Evolutionary conservation across 2,797 vertebrate species (phyloP), one percentile per base, ranked within the genome.

Genomic region (Phaenicophaeus curvirostris): DNA sequence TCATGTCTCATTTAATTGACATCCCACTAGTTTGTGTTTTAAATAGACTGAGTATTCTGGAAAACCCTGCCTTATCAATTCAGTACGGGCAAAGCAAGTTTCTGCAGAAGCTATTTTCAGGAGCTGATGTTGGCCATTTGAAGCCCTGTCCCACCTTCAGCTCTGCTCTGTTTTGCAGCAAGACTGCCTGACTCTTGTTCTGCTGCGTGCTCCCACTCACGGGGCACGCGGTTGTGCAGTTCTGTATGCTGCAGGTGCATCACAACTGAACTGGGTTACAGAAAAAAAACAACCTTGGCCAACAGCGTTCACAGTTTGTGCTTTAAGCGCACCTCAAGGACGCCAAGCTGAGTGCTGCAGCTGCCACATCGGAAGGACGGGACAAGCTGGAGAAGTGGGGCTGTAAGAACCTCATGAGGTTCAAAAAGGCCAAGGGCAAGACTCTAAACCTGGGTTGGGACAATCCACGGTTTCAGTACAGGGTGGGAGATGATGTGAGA

Each of bases 191-290:
- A 59, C n/a, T n/a, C 37, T 66, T 63, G 2, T 13, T 51, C 67
- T 66, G 54, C 50, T 1, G 1, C 5, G 1, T n/a, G 84, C 46
- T 73, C 42, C 63, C 62, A 37, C 94, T 95, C 85, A 35, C 13
- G 11, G 77, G 90, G 85, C 58, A 3, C 14, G 0, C 2, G 46
- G 92, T 58, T 94, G n/a, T 87, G 89, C 33, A 8, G 15, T 63
- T 90, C 39, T 77, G 57, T 85, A 12, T 82, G 80, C 87, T 59
- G 27, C 69, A 89, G 67, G 61, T 37, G 24, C 96, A 94, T 96
- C 97, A 94, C 94, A 78, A 84, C 74, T 41, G 50, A 82, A 77
- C 98, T n/a, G n/a, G n/a, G n/a, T n/a, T n/a, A n/a, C n/a, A n/a
- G n/a, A n/a, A n/a, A n/a, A n/a, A n/a, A n/a, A n/a, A n/a, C n/a